These are phyloP conservation scores for Eciton burchellii DNA, from an alignment of 1,140 invertebrate species.

Conservation along the genomic window DNA sequence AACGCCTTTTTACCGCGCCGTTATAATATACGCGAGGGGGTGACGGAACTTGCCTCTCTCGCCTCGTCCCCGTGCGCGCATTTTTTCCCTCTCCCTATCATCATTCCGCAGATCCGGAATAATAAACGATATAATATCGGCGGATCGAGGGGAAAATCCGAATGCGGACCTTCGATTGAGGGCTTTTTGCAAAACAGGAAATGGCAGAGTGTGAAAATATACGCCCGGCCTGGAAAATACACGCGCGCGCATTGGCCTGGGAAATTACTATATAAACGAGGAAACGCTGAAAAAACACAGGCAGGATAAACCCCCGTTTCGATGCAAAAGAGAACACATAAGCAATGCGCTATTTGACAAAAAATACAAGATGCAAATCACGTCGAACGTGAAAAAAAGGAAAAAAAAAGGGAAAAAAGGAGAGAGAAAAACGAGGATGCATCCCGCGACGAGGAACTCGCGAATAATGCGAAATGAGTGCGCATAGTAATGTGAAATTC, in stretches of 20 bases:
- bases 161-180: conserved; percentile 40
- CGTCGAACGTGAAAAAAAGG: conserved; percentile 10
- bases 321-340: background rate
- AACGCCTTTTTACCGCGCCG: conserved; percentile 37
- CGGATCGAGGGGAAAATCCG: conserved; percentile 48
- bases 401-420: too few species aligned
- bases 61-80: too few species aligned
- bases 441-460: background rate
- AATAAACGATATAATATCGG: conserved; percentile 46
- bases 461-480: conserved; percentile 6
- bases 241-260: conserved; percentile 9
- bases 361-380: background rate
- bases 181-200: conserved; percentile 57
- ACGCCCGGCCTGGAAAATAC: conserved; percentile 27
- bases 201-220: conserved; percentile 69
- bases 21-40: conserved; percentile 33
- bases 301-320: background rate
- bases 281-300: conserved; percentile 25
- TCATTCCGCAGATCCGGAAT: conserved; percentile 3
- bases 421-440: too few species aligned
- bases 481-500: conserved; percentile 2
- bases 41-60: conserved; percentile 5
- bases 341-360: background rate
- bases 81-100: background rate
- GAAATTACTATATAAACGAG: conserved; percentile 40